These are phyloP conservation scores for Heterocephalus glaber DNA, from an alignment of 2,113 vertebrate species.

Conservation along the genomic window DNA sequence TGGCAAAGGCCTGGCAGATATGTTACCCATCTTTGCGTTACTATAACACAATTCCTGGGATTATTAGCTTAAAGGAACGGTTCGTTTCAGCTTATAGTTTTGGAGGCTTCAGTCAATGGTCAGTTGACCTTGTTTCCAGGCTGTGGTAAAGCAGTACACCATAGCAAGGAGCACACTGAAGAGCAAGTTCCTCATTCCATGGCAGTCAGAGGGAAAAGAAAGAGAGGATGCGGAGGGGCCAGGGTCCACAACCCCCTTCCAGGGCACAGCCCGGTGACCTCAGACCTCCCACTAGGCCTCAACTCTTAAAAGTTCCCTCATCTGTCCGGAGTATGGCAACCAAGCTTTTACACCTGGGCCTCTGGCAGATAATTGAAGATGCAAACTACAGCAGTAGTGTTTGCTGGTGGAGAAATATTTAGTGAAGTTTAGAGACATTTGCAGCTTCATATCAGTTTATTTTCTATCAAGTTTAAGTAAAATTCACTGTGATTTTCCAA, in stretches of 20 bases:
- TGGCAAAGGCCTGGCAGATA: neutral
- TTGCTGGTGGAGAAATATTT: neutral
- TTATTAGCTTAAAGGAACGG: neutral
- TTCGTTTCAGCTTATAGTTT: neutral
- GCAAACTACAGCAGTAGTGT: neutral
- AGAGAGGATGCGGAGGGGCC: neutral
- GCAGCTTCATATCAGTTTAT: neutral
- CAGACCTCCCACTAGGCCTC: too few species aligned
- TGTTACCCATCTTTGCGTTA: neutral
- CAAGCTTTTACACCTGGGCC: too few species aligned
- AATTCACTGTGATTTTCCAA: slow-evolving; percentile 10
- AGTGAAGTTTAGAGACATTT: neutral
- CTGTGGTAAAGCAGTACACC: neutral
- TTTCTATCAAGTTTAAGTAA: neutral
- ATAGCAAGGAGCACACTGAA: neutral
- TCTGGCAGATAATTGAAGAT: too few species aligned
- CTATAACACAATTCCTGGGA: neutral
- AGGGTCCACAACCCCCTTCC: neutral
- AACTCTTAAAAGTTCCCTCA: too few species aligned
- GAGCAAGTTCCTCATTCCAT: neutral
- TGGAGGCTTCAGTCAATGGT: neutral
- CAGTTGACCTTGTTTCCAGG: neutral
- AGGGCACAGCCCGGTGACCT: neutral
- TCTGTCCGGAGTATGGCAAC: too few species aligned
- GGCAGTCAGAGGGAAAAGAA: neutral